Evolutionary conservation across 1,140 invertebrate species (phyloP), one percentile per base, ranked within the genome.

Genomic region (Drosophila kurseongensis): DNA sequence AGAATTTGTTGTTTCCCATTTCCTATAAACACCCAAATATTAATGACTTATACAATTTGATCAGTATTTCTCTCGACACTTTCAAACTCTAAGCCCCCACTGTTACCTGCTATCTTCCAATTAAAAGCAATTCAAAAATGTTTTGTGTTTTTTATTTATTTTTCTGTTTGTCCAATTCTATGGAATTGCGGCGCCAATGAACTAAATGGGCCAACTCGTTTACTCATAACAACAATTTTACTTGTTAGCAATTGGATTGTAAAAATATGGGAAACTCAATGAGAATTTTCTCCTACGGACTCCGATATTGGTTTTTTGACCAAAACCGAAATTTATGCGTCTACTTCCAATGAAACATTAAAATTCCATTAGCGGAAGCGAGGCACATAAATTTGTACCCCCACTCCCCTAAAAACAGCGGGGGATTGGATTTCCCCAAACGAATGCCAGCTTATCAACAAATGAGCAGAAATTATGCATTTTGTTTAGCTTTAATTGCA

Each of bases 321-420:
- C 75, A 71, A 71, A 60, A 58, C 61, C 75, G 41, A 58, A 65
- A 84, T 80, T 76, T 79, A 83, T 83, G 80, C 75, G 47, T 57
- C 76, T 84, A 71, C 75, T 89, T 88, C 84, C 47, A 89, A 89
- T 83, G 84, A 89, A 88, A 88, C 83, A 88, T 88, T 88, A 89
- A 88, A 88, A 89, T 88, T 88, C 83, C 83, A 88, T 88, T 88
- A 88, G 84, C 83, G 83, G 79, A 89, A 83, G 80, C 63, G 42
- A 48, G 61, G 68, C 36, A 77, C 81, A 85, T 85, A 85, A 85
- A 80, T 75, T 80, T 68, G n/a, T 62, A 7, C 18, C 18, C 36
- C 59, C 10, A 12, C 42, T 18, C 61, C 55, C 50, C 3, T 23
- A 14, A 44, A 41, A 48, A 18, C 42, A 54, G 55, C 47, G 18